Evolutionary conservation across 1,140 invertebrate species (phyloP).

Genomic region (Trigoniulus corallinus): DNA sequence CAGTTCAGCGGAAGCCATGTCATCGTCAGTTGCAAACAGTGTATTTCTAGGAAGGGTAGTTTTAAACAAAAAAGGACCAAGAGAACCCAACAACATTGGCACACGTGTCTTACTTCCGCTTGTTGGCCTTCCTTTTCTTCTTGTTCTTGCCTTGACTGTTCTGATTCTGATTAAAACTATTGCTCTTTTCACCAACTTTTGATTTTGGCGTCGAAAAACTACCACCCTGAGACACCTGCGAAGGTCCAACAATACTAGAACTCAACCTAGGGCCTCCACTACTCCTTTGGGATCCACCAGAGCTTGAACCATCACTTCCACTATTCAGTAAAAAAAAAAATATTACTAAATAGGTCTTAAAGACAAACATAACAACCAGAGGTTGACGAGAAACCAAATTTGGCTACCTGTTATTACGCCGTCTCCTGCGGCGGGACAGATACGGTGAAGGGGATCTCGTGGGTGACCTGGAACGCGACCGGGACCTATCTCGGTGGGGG

Average conservation of each 20-base stretch:
- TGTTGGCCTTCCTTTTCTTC: conserved; percentile 11
- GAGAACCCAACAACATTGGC: too few species aligned
- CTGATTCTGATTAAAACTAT: too few species aligned
- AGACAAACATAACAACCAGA: neutral
- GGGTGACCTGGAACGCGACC: conserved; percentile 14
- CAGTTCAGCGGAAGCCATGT: conserved; percentile 22
- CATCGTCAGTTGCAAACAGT: conserved; percentile 17
- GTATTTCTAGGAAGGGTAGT: too few species aligned
- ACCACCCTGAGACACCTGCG: too few species aligned
- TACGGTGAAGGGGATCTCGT: conserved; percentile 21
- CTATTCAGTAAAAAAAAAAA: neutral
- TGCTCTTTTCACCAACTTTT: conserved; percentile 19
- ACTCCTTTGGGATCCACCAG: conserved; percentile 3
- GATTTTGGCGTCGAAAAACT: too few species aligned
- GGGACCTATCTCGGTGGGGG: conserved; percentile 11
- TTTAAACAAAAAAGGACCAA: conserved; percentile 1
- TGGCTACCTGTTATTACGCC: neutral
- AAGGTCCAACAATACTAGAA: conserved; percentile 9
- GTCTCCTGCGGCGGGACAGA: conserved; percentile 26
- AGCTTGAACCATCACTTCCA: conserved; percentile 20
- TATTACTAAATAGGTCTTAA: neutral
- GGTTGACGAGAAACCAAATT: too few species aligned
- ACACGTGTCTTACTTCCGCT: conserved; percentile 1
- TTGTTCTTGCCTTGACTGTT: conserved; percentile 8
- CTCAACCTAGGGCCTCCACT: conserved; percentile 1